Base-by-base conservation (phyloP, 1,140 invertebrate genomes). In the Neodiprion pinetum region DNA sequence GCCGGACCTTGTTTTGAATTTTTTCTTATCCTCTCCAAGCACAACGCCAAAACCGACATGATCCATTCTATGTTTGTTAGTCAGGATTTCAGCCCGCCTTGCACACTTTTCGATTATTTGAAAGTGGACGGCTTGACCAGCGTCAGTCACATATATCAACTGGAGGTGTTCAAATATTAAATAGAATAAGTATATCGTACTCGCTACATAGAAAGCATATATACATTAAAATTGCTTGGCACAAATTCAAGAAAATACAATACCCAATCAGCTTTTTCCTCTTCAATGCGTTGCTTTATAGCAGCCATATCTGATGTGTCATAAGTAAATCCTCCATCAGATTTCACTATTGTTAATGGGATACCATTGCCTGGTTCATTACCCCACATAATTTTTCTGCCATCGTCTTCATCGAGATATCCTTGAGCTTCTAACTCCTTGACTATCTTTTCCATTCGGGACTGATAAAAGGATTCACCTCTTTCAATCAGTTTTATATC, bases 381-480 rank as follows among this genome's bases (percentile, higher is more conserved):
- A 1, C 93, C 92, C 93, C 96, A 99, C 94, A 99, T 96, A 9
- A 99, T 93, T 83, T 96, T 95, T 21, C 98, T 90, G 0, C 98
- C 98, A 67, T 99, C 96, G 82, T 99, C 98, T 82, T 95, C 92
- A 84, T 96, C 94, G 7, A 98, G 84, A 7, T 93, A 87, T 81
- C 94, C 92, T 82, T 91, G 92, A 3, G 89, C 87, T 81, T 95
- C 93, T 10, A 99, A 87, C 67, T 96, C 92, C 81, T 95, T 92
- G 0, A 99, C 94, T 17, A 99, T 82, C 14, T 89, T 86, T 77
- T 94, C 90, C 99, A 99, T 99, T 65, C 92, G 88, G 49, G 93
- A 93, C 82, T 99, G 97, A 88, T 99, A 99, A 85, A 98, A 99
- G 0, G 98, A 99, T 90, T 99, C 99, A 48, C 99, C 99, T 77